Base-by-base conservation (phyloP, 1,140 invertebrate species). In the Anastrepha ludens region DNA sequence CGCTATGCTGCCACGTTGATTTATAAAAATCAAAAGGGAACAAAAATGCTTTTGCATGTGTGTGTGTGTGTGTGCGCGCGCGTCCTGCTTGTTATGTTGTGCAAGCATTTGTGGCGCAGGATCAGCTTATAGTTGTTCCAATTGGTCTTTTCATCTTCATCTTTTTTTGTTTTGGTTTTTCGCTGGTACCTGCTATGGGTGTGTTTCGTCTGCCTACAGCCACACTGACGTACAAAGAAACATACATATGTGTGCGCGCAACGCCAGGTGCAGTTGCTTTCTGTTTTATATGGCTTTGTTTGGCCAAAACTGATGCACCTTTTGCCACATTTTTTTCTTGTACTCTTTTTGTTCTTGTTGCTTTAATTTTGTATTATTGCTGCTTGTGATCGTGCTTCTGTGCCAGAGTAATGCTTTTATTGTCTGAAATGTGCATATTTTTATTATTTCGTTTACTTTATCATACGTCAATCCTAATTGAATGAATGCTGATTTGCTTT, bases 261-360 rank as follows among this genome's bases (percentile, higher is more conserved):
- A 81, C 74, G 74, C 74, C 74, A 81, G 74, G 74, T 81, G 74
- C 74, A 81, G 74, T 55, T 81, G 74, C 74, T 58, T 81, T 20
- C 17, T 55, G 74, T 29, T 81, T 81, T 81, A 8, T 81, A 81
- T 55, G 74, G 74, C 74, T 81, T 81, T 58, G 47, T 58, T 81
- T 81, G 8, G n/a, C 50, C n/a, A n/a, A 81, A 81, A 81, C 44
- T 81, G 47, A 81, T 81, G 74, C 74, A 81, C 74, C 74, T 58
- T 81, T 81, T 55, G 74, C 50, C 55, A 81, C 44, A 81, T 3
- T 55, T 20, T 81, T 70, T 81, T 81, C 20, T 20, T 9, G 39
- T 55, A n/a, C 20, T 55, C 55, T 9, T 81, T 74, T 67, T 29
- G 6, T 67, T 67, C 3, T 67, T 55, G 20, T 7, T 70, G 67